Evolutionary conservation across 2,888 invertebrate genomes (phyloP).

Genomic region (Abscondita cerata): DNA sequence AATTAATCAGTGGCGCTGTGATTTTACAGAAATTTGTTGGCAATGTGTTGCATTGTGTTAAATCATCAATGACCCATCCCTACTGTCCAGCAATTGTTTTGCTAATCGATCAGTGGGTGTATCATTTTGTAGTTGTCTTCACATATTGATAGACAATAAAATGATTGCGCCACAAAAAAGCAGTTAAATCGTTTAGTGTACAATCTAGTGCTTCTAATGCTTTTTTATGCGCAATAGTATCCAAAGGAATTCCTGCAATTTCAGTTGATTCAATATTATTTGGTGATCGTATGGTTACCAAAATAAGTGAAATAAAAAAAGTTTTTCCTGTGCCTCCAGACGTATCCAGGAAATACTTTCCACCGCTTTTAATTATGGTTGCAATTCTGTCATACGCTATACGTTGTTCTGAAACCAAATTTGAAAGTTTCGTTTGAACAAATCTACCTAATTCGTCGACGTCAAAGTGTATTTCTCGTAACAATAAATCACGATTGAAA

Average conservation of each 20-base stretch:
- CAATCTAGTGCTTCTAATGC: background rate
- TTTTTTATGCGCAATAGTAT: background rate
- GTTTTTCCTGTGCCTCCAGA: background rate
- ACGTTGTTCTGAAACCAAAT: slow-evolving; percentile 9
- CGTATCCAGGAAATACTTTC: background rate
- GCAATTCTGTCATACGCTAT: slow-evolving; percentile 3
- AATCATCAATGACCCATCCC: slow-evolving; percentile 38
- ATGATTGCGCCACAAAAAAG: slow-evolving; percentile 37
- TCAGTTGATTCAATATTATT: background rate
- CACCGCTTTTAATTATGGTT: background rate
- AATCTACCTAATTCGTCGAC: slow-evolving; percentile 1
- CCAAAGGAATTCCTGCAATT: background rate
- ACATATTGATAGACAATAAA: too few relatives aligned
- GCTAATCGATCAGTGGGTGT: slow-evolving; percentile 38
- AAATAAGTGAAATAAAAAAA: slow-evolving; percentile 7
- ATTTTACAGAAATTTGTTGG: slow-evolving; percentile 44
- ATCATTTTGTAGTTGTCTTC: too few relatives aligned
- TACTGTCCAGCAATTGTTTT: slow-evolving; percentile 41
- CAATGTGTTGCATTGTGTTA: slow-evolving; percentile 43
- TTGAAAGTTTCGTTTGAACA: slow-evolving; percentile 2
- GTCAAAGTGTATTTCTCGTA: slow-evolving; percentile 5
- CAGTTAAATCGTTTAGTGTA: background rate
- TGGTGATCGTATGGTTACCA: background rate
- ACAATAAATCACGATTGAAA: background rate
- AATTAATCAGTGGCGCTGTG: slow-evolving; percentile 42